Evolutionary conservation across 2,113 vertebrate species (phyloP).

Genomic region (Rhinichthys klamathensis): DNA sequence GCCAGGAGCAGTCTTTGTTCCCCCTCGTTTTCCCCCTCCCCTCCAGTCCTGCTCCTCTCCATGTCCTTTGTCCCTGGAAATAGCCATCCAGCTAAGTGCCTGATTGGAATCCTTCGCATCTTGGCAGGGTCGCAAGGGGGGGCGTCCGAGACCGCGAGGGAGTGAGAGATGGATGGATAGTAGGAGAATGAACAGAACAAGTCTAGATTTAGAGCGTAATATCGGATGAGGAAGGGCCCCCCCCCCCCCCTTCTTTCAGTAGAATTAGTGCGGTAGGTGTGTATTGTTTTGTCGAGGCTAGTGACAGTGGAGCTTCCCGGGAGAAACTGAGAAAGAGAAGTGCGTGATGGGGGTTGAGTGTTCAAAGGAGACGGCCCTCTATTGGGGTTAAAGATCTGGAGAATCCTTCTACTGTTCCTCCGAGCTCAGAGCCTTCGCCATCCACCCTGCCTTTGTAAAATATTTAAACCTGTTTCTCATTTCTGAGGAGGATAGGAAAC

Average conservation of each 20-base stretch:
- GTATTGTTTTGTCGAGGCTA: slow-evolving; percentile 86
- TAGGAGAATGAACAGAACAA: slow-evolving; percentile 1
- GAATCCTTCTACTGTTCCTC: slow-evolving; percentile 67
- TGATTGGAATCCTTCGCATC: slow-evolving; percentile 80
- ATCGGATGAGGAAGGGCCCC: slow-evolving; percentile 20
- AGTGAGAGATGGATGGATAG: slow-evolving; percentile 34
- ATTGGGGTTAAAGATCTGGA: slow-evolving; percentile 77
- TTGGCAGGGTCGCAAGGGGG: slow-evolving; percentile 68
- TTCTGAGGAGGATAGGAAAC: slow-evolving; percentile 76
- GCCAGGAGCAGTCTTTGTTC: slow-evolving; percentile 82
- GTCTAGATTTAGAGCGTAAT: slow-evolving; percentile 34
- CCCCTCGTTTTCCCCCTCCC: slow-evolving; percentile 80
- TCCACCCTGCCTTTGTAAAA: slow-evolving; percentile 69
- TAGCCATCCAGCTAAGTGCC: slow-evolving; percentile 80
- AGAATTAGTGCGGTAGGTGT: slow-evolving; percentile 85
- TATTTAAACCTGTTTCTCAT: slow-evolving; percentile 77
- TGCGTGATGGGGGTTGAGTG: slow-evolving; percentile 59
- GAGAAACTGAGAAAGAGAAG: slow-evolving; percentile 69
- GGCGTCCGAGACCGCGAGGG: slow-evolving; percentile 17
- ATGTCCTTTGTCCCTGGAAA: slow-evolving; percentile 81
- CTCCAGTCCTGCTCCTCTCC: slow-evolving; percentile 81
- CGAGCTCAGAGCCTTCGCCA: slow-evolving; percentile 14
- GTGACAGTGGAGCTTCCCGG: slow-evolving; percentile 84
- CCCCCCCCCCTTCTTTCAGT: slow-evolving; percentile 78
- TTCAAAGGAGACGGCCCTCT: slow-evolving; percentile 67